Evolutionary conservation across 2,113 vertebrate species (phyloP), one percentile per base, ranked within the genome.

Genomic region (Arvicanthis niloticus): DNA sequence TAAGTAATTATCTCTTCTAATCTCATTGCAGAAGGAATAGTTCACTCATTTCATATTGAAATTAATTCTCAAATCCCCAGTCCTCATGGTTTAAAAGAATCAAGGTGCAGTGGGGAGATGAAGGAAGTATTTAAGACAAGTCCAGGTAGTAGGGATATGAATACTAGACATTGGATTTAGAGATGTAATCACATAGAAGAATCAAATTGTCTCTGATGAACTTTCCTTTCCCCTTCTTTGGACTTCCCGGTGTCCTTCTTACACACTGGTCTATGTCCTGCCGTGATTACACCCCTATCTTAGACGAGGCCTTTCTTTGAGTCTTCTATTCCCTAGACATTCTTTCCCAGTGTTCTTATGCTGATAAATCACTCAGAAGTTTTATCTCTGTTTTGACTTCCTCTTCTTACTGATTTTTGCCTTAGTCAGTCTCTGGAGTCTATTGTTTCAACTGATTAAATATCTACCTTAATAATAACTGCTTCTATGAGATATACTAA

Each of bases 11-110:
- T 91, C 29, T 89, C 56, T 80, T 84, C 17, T 68, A 92, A 26
- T 85, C 62, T 94, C 60, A 42, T 88, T 85, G 37, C 53, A 92
- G 72, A n/a, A 96, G 84, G 45, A 65, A 88, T 88, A 75, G 65
- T 95, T 88, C 19, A 92, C 89, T 96, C 15, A 88, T 77, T 76
- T 93, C n/a, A 65, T 72, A 37, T 92, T 92, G 37, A 45, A 94
- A 89, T 93, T 88, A 96, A 45, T 24, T 94, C 6, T 84, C 26
- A 93, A 96, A 68, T 94, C 16, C 62, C 13, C 67, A 70, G 26
- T 58, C 37, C 34, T 96, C 29, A 62, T 37, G 90, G 78, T n/a
- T 93, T 94, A 85, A 93, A 84, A 89, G 48, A 88, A 58, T 91
- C 45, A 13, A 89, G 9, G 16, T 65, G 34, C n/a, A 24, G 26